phyloP scores from a whole-genome alignment of 1,140 invertebrate genomes.

The Ceratina calcarata region DNA sequence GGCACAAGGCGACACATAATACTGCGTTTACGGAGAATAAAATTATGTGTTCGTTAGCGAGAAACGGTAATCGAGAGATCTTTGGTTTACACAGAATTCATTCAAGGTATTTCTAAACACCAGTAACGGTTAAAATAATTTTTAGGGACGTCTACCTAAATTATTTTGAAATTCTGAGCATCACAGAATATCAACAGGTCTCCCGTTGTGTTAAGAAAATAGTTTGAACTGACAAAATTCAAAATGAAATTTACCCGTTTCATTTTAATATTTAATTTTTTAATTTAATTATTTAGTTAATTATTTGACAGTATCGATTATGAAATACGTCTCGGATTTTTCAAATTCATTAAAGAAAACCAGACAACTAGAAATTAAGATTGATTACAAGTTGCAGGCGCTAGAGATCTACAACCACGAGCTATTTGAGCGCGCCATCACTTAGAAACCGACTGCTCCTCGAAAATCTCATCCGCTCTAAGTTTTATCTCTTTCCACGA shows the following conservation, averaged over 20 bases:
- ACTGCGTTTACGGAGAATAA: conserved; percentile 27
- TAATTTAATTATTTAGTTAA: too few species aligned
- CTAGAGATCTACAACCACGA: conserved; percentile 71
- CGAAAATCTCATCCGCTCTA: conserved; percentile 85
- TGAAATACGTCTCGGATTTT: neutral
- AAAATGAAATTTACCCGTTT: too few species aligned
- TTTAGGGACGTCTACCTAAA: neutral
- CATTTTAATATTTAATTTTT: too few species aligned
- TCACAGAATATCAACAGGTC: too few species aligned
- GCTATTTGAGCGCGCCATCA: conserved; percentile 79
- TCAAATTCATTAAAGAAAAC: conserved; percentile 7
- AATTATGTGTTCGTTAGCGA: conserved; percentile 19
- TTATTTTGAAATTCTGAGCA: too few species aligned
- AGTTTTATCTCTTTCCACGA: conserved; percentile 93
- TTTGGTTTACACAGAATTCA: conserved; percentile 9
- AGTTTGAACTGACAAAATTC: too few species aligned
- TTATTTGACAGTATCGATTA: too few species aligned
- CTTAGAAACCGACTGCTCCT: conserved; percentile 78
- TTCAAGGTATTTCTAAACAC: neutral
- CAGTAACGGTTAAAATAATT: too few species aligned
- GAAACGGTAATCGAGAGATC: conserved; percentile 19
- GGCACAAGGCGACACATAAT: conserved; percentile 52
- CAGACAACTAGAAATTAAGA: conserved; percentile 64
- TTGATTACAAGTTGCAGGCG: conserved; percentile 76
- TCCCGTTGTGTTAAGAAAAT: too few species aligned